phyloP scores from a whole-genome alignment of 2,113 vertebrate species.

The Athene noctua region DNA sequence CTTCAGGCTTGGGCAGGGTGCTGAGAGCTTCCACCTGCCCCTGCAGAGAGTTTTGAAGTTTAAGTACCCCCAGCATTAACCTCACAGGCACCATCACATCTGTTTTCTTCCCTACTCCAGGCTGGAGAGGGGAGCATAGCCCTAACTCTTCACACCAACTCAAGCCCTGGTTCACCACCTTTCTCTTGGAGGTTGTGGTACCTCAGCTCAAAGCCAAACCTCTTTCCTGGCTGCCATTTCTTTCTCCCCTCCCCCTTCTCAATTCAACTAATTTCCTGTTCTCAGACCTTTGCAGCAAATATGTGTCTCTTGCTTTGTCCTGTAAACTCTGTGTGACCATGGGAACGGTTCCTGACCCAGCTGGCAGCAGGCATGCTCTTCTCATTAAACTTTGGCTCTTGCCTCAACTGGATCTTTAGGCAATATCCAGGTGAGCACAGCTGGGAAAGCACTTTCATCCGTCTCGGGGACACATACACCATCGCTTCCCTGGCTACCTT shows the following conservation, averaged over 20 bases:
- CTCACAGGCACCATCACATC: not conserved
- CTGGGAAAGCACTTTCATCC: conserved; percentile 50
- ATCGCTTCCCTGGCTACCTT: not conserved
- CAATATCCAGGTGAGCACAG: conserved; percentile 59
- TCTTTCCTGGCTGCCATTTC: not conserved
- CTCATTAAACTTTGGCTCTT: conserved; percentile 41
- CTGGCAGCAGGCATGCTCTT: not conserved
- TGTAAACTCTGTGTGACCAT: conserved; percentile 47
- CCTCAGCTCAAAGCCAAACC: not conserved
- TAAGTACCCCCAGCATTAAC: not conserved
- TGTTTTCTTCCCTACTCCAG: not conserved
- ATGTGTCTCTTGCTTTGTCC: conserved; percentile 38
- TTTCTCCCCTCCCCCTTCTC: not conserved
- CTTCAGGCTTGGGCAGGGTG: not conserved
- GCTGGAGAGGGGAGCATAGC: not conserved
- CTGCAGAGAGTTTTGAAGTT: not conserved
- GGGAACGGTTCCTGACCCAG: conserved; percentile 54
- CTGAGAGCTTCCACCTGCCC: not conserved
- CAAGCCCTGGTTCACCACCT: not conserved
- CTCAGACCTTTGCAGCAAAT: conserved; percentile 35
- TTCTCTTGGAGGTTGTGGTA: not conserved
- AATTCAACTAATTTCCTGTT: not conserved
- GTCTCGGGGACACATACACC: not conserved
- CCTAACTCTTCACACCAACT: not conserved
- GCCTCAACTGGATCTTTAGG: not conserved